Percentiles rank a stretch among this genome's conserved stretches.
Evolutionary conservation across 2,797 vertebrate genomes (phyloP).

Genomic region (Smutsia temminckii): DNA sequence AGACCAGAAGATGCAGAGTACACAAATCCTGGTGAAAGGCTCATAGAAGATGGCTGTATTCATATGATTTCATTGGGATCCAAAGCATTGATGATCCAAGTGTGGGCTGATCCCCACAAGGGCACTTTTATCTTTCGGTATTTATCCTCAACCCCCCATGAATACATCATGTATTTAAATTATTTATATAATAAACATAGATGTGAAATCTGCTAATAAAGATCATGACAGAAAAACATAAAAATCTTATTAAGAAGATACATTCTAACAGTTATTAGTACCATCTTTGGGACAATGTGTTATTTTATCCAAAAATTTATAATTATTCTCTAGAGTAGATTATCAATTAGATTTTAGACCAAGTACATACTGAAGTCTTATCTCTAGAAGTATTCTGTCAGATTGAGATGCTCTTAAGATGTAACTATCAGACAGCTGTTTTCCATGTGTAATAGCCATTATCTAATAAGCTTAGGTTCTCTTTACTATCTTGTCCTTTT

Average conservation of each 20-base stretch:
- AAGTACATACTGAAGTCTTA: not conserved
- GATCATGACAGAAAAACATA: not conserved
- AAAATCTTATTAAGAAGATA: not conserved
- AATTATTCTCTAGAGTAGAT: conserved; percentile 4
- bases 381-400: not conserved
- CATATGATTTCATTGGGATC: conserved; percentile 97
- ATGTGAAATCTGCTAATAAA: conserved; percentile 29
- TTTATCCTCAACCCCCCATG: not conserved
- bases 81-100: conserved; percentile 97
- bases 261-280: not conserved
- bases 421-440: not conserved
- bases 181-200: not conserved
- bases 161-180: conserved; percentile 39
- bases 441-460: not conserved
- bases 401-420: not conserved
- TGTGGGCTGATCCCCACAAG: conserved; percentile 93
- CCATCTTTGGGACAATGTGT: not conserved
- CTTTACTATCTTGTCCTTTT: not conserved
- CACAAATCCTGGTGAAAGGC: conserved; percentile 83
- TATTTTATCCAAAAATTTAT: not conserved
- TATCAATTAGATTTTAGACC: not conserved
- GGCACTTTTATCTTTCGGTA: conserved; percentile 95
- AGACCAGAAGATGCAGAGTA: conserved; percentile 82
- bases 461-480: not conserved
- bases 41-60: conserved; percentile 90